Conservation (phyloP, 2,113 vertebrate genomes). For the Nyctereutes procyonoides region DNA sequence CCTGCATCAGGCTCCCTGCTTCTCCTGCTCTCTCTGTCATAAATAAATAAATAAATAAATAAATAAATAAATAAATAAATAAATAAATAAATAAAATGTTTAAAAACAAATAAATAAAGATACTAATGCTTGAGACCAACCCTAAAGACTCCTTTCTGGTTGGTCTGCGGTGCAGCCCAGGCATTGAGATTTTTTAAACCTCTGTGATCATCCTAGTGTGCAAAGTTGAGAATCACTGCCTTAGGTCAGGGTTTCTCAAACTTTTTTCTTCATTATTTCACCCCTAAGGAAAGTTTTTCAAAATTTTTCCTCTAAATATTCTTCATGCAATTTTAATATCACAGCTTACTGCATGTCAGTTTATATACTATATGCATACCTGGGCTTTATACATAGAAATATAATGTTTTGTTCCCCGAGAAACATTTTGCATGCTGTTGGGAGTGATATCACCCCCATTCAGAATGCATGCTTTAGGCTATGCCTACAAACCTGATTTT, state of each 20-base stretch:
- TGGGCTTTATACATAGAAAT: not conserved
- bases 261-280: not conserved
- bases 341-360: not conserved
- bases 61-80: no score
- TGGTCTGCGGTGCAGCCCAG: not conserved
- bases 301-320: not conserved
- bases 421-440: not conserved
- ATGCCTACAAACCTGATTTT: not conserved
- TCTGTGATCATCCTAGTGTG: not conserved
- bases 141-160: not conserved
- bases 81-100: no score
- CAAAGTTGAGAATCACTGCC: not conserved
- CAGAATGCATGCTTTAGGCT: not conserved
- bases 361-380: not conserved
- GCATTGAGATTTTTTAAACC: not conserved
- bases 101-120: not conserved
- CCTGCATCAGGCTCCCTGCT: no score
- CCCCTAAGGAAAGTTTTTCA: not conserved
- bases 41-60: no score
- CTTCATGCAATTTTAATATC: not conserved
- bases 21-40: no score
- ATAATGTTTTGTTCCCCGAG: not conserved
- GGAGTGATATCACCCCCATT: not conserved
- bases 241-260: not conserved
- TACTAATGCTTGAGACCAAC: not conserved